Evolutionary conservation across 2,888 invertebrate genomes (phyloP), one percentile per base, ranked within the genome.

Genomic region (Abscondita cerata): DNA sequence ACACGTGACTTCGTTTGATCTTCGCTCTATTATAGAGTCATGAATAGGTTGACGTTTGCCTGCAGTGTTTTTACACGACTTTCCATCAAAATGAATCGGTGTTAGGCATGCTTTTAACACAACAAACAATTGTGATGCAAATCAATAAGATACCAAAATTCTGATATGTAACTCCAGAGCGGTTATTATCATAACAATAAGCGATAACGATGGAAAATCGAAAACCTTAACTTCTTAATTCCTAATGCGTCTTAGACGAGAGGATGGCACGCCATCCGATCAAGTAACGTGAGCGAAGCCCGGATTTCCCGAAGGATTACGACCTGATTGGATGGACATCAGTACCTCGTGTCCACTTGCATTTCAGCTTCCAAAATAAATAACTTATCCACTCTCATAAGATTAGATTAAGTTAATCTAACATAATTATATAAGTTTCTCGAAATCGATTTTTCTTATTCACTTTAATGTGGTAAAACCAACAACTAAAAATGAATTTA

Each of bases 291-390:
- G 65, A 65, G 52, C 58, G 34, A 34, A 58, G 44, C 54, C 52
- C 41, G 62, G 58, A 65, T 65, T 59, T 62, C 62, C 65, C 62
- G 62, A 50, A 65, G 65, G 65, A 65, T 65, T 65, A 65, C 52
- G 51, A 54, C 58, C 62, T 65, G 65, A 65, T 65, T 65, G 62
- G 65, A 65, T 65, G 65, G 65, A 65, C 65, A 62, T 62, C 62
- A 55, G 56, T 62, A 57, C 59, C 65, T 55, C 62, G 59, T 65
- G 65, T 65, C 65, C 62, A 52, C 65, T 65, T 58, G 62, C 59
- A 56, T 65, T 62, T 65, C 54, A 40, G 62, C 50, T 58, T 54
- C 25, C 51, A 50, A 55, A 62, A 53, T 53, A 61, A 56, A 65
- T 62, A 62, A 62, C 65, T 62, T 62, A 62, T 62, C 62, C 58